phyloP scores from a whole-genome alignment of 2,797 vertebrate genomes.

The Cephalopachus bancanus region DNA sequence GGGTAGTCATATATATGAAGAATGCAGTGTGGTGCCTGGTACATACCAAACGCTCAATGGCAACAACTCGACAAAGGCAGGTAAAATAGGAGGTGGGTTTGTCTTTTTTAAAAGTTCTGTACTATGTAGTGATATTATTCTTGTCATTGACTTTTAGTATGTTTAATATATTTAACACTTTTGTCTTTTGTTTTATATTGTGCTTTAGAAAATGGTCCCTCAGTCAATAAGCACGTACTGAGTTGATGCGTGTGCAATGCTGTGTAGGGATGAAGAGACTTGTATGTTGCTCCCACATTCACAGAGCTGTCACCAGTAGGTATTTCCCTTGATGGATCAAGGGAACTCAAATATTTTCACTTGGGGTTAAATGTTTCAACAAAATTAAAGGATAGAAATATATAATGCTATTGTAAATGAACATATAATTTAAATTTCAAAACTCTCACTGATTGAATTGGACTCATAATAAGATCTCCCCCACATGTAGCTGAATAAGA shows the following conservation, averaged over 20 bases:
- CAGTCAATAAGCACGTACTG: background rate
- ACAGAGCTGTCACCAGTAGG: background rate
- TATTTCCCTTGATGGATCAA: background rate
- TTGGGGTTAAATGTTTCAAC: background rate
- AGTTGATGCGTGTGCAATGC: background rate
- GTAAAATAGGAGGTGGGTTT: background rate
- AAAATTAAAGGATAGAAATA: background rate
- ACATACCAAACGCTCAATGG: background rate
- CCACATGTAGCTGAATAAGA: background rate
- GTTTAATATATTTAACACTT: background rate
- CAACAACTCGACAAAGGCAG: background rate
- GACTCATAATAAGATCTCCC: conserved; percentile 1
- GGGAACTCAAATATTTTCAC: background rate
- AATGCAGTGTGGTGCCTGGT: background rate
- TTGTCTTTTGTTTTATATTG: background rate
- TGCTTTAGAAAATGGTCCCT: background rate
- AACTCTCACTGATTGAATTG: background rate
- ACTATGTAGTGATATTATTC: background rate
- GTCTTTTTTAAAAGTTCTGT: background rate
- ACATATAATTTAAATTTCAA: background rate
- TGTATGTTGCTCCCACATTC: rapidly evolving
- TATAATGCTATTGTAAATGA: background rate
- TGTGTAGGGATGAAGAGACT: rapidly evolving
- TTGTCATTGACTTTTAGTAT: background rate
- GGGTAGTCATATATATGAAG: background rate